A percentile compares a stretch with the other conserved stretches of the same genome.
Conservation (phyloP, 2,888 invertebrate species). For the Tachystola acroxantha region DNA sequence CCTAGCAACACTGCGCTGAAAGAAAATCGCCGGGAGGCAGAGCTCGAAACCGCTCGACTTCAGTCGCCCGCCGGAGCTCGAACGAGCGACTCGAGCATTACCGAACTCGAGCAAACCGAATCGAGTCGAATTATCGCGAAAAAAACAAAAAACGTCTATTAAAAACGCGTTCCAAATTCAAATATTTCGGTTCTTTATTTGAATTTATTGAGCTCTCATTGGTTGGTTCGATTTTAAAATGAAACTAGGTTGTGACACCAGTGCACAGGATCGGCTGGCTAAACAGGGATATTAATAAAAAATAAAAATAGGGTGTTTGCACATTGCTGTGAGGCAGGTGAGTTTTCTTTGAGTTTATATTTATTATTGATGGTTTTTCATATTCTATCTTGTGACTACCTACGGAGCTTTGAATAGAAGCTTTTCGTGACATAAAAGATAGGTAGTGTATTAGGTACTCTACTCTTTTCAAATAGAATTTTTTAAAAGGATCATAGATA, state of each 20-base stretch:
- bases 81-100: conserved; percentile 19
- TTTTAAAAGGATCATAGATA: no score
- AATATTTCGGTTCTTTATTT: background rate
- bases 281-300: conserved; percentile 37
- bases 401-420: no score
- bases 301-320: conserved; percentile 31
- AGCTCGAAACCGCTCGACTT: conserved; percentile 27
- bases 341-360: conserved; percentile 21
- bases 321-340: conserved; percentile 27
- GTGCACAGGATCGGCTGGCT: conserved; percentile 31
- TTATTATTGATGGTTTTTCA: conserved; percentile 37
- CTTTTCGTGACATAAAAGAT: conserved; percentile 4
- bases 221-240: conserved; percentile 24
- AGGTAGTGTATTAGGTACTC: no score
- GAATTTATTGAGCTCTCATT: background rate
- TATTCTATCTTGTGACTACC: no score
- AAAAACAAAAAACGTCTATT: conserved; percentile 28
- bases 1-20: conserved; percentile 43
- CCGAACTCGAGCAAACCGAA: conserved; percentile 14
- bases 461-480: no score
- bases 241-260: conserved; percentile 33
- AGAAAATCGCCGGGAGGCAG: conserved; percentile 46
- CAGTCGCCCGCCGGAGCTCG: conserved; percentile 59
- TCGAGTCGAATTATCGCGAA: conserved; percentile 19
- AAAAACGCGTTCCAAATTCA: conserved; percentile 13